These are phyloP conservation scores for Siniperca undulata DNA, from an alignment of 2,797 vertebrate species.

Conservation along the genomic window DNA sequence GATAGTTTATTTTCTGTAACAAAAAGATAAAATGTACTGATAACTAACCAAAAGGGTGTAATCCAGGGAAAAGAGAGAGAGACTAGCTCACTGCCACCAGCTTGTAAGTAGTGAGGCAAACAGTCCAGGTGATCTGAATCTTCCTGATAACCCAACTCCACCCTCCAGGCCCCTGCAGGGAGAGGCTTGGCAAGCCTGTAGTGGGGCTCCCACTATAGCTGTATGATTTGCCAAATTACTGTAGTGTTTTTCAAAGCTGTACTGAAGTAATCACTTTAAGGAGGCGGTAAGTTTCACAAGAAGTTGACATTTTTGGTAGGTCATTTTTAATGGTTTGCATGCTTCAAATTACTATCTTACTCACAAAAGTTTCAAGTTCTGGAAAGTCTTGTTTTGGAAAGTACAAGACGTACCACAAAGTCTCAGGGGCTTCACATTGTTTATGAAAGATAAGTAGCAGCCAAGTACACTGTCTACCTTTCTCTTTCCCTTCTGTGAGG, in stretches of 20 bases:
- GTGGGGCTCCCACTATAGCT: neutral
- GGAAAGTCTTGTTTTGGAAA: slow-evolving; percentile 12
- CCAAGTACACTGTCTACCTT: neutral
- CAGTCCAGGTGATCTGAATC: neutral
- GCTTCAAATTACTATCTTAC: neutral
- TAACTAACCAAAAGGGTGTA: no score
- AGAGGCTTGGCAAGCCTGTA: no score
- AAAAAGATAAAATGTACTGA: neutral
- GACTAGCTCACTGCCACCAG: neutral
- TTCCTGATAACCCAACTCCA: neutral
- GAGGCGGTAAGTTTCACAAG: neutral
- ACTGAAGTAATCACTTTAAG: neutral
- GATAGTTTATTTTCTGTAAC: neutral
- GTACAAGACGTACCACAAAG: neutral
- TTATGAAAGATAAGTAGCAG: slow-evolving; percentile 33
- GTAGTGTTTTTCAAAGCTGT: neutral
- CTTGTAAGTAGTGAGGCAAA: neutral
- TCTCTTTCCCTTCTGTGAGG: neutral
- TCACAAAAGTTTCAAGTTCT: neutral
- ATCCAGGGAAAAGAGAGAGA: neutral
- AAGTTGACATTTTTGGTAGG: neutral
- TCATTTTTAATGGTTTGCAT: neutral
- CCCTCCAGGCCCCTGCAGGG: neutral
- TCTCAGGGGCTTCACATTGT: slow-evolving; percentile 11
- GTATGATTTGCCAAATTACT: neutral